Conservation (phyloP, 2,113 vertebrate genomes). For the Leucopsar rothschildi region DNA sequence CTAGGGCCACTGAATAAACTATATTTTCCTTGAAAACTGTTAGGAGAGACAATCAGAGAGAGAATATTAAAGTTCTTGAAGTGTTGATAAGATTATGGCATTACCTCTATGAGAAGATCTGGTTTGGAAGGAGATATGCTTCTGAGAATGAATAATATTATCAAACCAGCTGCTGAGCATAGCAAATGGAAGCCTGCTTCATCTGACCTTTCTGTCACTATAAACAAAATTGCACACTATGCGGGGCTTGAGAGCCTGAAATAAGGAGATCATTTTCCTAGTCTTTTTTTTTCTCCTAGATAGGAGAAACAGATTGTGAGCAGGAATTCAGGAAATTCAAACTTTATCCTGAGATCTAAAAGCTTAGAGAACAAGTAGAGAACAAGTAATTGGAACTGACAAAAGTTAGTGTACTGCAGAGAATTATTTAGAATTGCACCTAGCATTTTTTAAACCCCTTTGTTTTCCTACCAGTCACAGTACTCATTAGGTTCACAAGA, state of each 20-base stretch:
- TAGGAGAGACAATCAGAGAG: neutral
- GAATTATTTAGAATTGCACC: neutral
- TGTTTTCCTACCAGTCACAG: neutral
- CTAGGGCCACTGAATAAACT: neutral
- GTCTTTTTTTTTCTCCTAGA: neutral
- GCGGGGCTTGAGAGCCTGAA: neutral
- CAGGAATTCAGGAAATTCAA: neutral
- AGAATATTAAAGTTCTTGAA: neutral
- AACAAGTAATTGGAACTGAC: neutral
- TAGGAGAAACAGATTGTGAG: neutral
- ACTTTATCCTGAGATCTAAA: neutral
- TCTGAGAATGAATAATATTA: neutral
- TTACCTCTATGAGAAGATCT: neutral
- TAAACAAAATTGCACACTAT: neutral
- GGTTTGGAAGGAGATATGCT: neutral
- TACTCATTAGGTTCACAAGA: neutral
- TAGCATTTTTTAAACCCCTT: neutral
- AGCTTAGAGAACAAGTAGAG: neutral
- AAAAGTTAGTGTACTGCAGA: neutral
- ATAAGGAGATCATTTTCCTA: neutral
- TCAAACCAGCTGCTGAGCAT: neutral
- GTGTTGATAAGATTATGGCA: neutral
- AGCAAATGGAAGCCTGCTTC: neutral
- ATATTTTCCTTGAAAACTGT: neutral
- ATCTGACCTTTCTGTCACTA: neutral